These are phyloP conservation scores for Margarornis squamiger DNA, from an alignment of 2,797 vertebrate genomes.

Conservation along the genomic window DNA sequence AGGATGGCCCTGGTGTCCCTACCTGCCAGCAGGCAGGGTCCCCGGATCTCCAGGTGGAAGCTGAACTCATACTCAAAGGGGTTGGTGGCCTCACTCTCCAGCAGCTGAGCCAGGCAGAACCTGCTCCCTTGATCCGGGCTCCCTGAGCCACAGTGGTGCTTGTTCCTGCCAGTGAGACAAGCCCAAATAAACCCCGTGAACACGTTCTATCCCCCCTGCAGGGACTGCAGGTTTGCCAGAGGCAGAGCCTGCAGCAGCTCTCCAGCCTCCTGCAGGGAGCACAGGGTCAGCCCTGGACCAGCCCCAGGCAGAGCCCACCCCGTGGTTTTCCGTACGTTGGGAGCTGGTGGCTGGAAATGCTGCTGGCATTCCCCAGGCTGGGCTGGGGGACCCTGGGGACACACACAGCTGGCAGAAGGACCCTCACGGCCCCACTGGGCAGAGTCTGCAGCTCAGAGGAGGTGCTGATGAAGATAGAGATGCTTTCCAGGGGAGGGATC, in stretches of 20 bases:
- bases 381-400: constrained; percentile 86
- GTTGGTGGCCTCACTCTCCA: constrained; percentile 88
- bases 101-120: constrained; percentile 81
- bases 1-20: neutral
- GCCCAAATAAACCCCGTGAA: neutral
- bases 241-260: neutral
- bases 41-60: constrained; percentile 94
- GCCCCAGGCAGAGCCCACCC: neutral
- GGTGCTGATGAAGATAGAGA: constrained; percentile 91
- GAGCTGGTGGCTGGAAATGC: constrained; percentile 79
- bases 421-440: constrained; percentile 86
- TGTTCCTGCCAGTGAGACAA: constrained; percentile 72
- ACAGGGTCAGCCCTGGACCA: neutral
- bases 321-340: constrained; percentile 72
- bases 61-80: constrained; percentile 93
- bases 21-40: constrained; percentile 93
- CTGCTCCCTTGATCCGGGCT: constrained; percentile 74
- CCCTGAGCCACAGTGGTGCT: constrained; percentile 58
- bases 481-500: constrained; percentile 88
- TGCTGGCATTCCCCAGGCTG: constrained; percentile 77
- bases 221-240: neutral
- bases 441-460: constrained; percentile 92
- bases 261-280: neutral
- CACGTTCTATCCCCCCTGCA: rapidly evolving
- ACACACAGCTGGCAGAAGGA: constrained; percentile 87